A percentile compares a stretch with the other conserved stretches of the same genome.
These are phyloP conservation scores for Abramis brama DNA, from an alignment of 2,113 vertebrate genomes.

Conservation along the genomic window DNA sequence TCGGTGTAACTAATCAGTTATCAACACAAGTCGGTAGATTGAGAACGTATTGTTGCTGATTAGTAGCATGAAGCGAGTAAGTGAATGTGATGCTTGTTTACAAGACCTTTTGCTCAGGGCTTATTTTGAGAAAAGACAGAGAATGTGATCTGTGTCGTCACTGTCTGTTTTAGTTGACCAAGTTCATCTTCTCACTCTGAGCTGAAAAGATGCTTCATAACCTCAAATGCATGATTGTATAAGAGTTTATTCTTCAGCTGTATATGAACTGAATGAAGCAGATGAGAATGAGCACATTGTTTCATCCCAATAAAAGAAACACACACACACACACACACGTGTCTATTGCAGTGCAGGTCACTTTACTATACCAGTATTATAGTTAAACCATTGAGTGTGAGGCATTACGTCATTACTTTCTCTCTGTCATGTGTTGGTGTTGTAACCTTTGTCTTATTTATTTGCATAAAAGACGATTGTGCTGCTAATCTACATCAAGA, in stretches of 20 bases:
- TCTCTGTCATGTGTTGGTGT: not conserved
- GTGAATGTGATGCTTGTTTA: slow-evolving; percentile 73
- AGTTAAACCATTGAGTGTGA: not conserved
- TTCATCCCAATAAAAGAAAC: slow-evolving; percentile 11
- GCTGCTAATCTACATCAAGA: not conserved
- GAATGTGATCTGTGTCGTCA: slow-evolving; percentile 60
- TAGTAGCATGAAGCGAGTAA: slow-evolving; percentile 37
- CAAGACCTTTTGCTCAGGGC: slow-evolving; percentile 74
- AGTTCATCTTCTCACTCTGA: slow-evolving; percentile 1
- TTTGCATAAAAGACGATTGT: not conserved
- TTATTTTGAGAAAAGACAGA: slow-evolving; percentile 69
- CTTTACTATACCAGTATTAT: not conserved
- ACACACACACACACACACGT: not conserved
- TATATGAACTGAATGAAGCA: not conserved
- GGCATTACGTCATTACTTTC: not conserved
- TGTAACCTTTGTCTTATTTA: not conserved
- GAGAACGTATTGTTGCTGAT: slow-evolving; percentile 27
- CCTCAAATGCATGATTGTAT: slow-evolving; percentile 27
- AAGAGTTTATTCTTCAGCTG: not conserved
- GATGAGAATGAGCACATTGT: slow-evolving; percentile 7
- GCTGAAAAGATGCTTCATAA: slow-evolving; percentile 3
- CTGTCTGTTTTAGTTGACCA: not conserved
- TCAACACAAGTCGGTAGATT: slow-evolving; percentile 41
- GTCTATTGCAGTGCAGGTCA: not conserved
- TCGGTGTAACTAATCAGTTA: not conserved